Percentiles rank a stretch among this genome's conserved stretches.
These are phyloP conservation scores for Orientallactaga bullata DNA, from an alignment of 2,113 vertebrate species.

Conservation along the genomic window DNA sequence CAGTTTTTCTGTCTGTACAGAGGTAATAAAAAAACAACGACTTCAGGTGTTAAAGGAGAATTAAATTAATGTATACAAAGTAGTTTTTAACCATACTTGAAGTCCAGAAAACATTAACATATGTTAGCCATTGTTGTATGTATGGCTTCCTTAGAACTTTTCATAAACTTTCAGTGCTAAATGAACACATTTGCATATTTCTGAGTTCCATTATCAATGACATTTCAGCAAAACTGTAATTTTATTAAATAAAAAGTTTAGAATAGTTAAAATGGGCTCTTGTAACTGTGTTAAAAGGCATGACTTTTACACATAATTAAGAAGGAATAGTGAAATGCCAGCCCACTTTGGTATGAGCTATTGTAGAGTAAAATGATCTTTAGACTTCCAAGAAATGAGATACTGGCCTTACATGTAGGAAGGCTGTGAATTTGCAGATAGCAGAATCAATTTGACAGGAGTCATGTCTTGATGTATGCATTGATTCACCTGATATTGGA, in stretches of 20 bases:
- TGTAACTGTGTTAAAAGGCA: neutral
- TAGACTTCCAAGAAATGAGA: neutral
- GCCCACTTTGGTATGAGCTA: neutral
- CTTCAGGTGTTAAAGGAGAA: neutral
- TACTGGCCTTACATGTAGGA: neutral
- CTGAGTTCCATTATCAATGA: constrained; percentile 47
- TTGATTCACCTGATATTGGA: neutral
- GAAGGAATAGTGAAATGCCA: constrained; percentile 21
- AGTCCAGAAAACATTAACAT: neutral
- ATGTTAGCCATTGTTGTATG: neutral
- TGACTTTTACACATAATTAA: constrained; percentile 32
- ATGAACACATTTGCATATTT: constrained; percentile 17
- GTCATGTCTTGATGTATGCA: neutral
- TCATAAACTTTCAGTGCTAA: neutral
- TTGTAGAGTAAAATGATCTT: neutral
- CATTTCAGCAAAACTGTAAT: constrained; percentile 40
- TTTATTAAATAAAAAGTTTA: constrained; percentile 53
- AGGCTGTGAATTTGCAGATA: neutral
- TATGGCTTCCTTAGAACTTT: neutral
- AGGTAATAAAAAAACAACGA: neutral
- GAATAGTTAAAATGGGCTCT: constrained; percentile 17
- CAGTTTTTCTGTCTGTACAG: neutral
- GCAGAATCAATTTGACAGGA: neutral
- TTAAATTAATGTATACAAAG: neutral
- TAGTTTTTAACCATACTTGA: neutral